Conservation (phyloP, 1,140 invertebrate genomes). For the Lepidurus apus region DNA sequence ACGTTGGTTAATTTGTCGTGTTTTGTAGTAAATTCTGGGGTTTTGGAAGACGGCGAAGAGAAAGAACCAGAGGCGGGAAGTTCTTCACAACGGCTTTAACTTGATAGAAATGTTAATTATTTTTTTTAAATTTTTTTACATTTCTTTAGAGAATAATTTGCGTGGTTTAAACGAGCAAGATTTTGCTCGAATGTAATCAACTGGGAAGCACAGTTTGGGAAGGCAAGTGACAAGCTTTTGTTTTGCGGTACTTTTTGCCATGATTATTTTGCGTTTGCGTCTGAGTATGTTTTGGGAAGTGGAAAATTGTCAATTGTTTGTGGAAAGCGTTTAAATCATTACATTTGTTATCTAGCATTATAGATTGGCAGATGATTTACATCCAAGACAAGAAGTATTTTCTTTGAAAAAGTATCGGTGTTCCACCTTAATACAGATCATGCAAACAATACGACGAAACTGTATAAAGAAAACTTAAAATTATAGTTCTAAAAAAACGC, state of each 20-base stretch:
- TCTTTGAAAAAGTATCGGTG: neutral
- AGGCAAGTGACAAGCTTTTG: neutral
- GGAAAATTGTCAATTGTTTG: neutral
- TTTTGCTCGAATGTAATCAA: too few relatives aligned
- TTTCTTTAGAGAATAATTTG: neutral
- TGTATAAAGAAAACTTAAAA: neutral
- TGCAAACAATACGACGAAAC: neutral
- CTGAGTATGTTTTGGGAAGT: neutral
- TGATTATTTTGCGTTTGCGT: neutral
- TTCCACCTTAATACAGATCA: neutral
- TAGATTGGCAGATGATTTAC: neutral
- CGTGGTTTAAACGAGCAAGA: too few relatives aligned
- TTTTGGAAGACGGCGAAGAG: constrained; percentile 5
- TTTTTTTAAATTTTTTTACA: neutral
- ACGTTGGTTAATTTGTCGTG: neutral
- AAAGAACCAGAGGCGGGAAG: constrained; percentile 7
- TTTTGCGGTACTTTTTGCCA: constrained; percentile 6
- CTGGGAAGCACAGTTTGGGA: too few relatives aligned
- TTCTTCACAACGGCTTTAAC: constrained; percentile 3
- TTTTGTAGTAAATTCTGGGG: neutral
- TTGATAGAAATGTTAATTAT: neutral
- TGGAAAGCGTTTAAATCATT: neutral
- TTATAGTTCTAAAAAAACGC: too few relatives aligned
- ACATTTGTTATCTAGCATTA: neutral
- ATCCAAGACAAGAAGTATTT: neutral